Percentiles rank a stretch among this genome's conserved stretches.
These are phyloP conservation scores for Cathartes aura DNA, from an alignment of 2,113 vertebrate genomes.

Conservation along the genomic window DNA sequence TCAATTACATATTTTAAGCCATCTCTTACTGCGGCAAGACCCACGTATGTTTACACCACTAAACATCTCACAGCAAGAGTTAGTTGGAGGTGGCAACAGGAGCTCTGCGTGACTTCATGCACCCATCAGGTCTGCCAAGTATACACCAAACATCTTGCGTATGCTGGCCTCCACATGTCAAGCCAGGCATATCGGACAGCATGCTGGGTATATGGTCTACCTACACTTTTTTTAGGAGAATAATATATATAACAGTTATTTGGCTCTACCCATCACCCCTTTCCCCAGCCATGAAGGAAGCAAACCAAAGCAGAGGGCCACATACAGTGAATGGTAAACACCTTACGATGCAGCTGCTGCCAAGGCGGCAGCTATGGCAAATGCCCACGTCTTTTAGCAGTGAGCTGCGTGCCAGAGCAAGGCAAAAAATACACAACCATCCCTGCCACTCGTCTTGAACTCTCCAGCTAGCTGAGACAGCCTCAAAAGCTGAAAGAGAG, in stretches of 20 bases:
- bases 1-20: background rate
- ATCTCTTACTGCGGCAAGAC: no score
- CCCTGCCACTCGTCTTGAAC: background rate
- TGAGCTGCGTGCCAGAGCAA: background rate
- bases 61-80: no score
- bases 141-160: background rate
- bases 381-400: background rate
- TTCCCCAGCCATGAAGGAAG: accelerated
- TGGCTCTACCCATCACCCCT: background rate
- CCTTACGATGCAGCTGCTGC: background rate
- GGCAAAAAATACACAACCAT: no score
- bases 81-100: background rate
- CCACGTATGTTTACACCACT: accelerated
- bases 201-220: background rate
- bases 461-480: background rate
- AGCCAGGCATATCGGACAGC: accelerated
- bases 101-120: background rate
- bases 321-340: accelerated
- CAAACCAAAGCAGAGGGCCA: background rate
- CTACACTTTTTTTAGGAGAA: background rate
- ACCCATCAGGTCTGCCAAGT: background rate
- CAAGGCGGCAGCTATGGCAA: accelerated
- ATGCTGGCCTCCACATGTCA: background rate
- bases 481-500: background rate
- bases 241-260: no score